Percentiles rank a stretch among this genome's conserved stretches.
Conservation (phyloP, 2,797 vertebrate species). For the Malurus splendens region DNA sequence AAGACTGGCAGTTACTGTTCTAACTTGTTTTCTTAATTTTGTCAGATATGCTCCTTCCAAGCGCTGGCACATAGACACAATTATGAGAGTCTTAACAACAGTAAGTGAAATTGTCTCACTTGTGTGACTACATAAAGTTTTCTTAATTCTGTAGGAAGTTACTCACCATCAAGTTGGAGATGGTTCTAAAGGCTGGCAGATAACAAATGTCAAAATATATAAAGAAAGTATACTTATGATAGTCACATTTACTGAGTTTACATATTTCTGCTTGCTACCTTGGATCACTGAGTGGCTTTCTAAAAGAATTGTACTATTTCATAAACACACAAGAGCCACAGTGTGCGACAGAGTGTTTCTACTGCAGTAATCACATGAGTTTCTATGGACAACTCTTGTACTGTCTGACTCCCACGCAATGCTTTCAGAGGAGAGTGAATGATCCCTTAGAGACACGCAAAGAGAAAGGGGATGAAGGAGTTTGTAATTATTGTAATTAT, state of each 20-base stretch:
- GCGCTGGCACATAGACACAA: constrained; percentile 99
- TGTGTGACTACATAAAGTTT: neutral
- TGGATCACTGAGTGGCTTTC: neutral
- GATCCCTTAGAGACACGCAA: neutral
- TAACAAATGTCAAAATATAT: neutral
- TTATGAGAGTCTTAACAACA: constrained; percentile 98
- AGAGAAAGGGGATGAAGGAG: neutral
- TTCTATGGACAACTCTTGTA: neutral
- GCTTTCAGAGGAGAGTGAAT: neutral
- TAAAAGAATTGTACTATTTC: neutral
- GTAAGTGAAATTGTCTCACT: constrained; percentile 68
- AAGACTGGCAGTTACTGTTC: neutral
- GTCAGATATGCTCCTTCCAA: constrained; percentile 96
- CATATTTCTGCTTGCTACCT: neutral
- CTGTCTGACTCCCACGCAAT: neutral
- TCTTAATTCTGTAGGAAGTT: neutral
- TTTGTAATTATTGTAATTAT: neutral
- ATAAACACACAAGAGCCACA: neutral
- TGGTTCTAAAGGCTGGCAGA: neutral
- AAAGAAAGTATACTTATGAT: neutral
- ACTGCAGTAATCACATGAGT: neutral
- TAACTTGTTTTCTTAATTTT: constrained; percentile 14
- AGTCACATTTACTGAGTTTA: neutral
- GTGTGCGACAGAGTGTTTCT: neutral
- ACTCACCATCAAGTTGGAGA: neutral